These are phyloP conservation scores for Bolinopsis microptera DNA, from an alignment of 37 sponge, comb jelly and placozoan species.

Conservation along the genomic window DNA sequence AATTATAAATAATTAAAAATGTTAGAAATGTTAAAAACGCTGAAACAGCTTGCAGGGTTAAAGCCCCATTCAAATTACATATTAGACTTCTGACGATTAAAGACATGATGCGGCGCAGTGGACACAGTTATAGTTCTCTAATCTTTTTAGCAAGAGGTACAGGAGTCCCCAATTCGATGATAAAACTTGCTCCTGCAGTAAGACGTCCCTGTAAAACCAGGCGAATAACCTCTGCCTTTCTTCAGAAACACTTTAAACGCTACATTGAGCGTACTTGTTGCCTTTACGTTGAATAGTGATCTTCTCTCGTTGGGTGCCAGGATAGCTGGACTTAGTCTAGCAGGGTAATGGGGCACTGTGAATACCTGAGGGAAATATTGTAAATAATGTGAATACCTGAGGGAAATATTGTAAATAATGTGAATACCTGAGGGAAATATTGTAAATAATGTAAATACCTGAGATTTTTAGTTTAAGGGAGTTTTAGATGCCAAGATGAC, in stretches of 20 bases:
- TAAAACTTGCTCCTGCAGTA: not conserved
- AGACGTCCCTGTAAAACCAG: too few species aligned
- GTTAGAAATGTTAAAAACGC: too few species aligned
- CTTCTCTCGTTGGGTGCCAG: not conserved
- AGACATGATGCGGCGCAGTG: too few species aligned
- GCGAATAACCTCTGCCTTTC: not conserved
- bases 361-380: not conserved
- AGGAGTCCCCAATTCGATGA: not conserved
- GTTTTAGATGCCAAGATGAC: too few species aligned
- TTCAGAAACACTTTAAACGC: constrained; percentile 25
- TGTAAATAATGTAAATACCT: not conserved
- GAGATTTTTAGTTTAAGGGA: not conserved
- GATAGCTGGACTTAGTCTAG: not conserved
- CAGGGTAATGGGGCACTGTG: not conserved
- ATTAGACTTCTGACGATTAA: too few species aligned
- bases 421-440: too few species aligned
- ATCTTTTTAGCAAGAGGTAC: not conserved
- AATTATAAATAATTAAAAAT: too few species aligned
- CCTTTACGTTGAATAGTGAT: not conserved
- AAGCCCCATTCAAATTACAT: too few species aligned
- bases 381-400: too few species aligned
- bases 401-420: too few species aligned
- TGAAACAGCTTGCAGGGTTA: too few species aligned
- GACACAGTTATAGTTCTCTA: too few species aligned
- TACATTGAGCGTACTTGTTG: not conserved